Conservation (phyloP, 2,797 vertebrate genomes). For the Dicrostonyx torquatus region DNA sequence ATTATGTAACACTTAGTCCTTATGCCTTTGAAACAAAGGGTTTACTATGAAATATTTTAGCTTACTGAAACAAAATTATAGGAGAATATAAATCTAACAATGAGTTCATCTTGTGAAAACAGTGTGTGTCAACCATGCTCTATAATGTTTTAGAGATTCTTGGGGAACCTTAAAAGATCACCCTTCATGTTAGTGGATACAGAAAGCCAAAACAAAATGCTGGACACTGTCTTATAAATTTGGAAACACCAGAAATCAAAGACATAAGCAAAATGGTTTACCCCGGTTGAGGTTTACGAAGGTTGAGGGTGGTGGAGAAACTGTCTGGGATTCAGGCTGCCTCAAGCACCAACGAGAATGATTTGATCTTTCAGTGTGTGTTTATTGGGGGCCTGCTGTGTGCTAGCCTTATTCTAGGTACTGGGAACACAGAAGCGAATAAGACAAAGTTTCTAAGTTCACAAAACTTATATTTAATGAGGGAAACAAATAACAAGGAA, state of each 20-base stretch:
- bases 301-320: fast-evolving
- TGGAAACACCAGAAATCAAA: neutral
- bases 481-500: neutral
- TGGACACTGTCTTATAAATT: neutral
- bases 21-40: neutral
- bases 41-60: neutral
- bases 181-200: neutral
- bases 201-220: neutral
- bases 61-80: neutral
- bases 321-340: neutral
- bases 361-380: neutral
- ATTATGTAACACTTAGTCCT: too few relatives aligned
- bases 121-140: neutral
- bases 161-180: neutral
- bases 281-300: too few relatives aligned
- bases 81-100: neutral
- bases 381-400: fast-evolving
- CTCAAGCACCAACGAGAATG: neutral
- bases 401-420: neutral
- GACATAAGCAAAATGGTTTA: neutral
- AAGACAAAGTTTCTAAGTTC: neutral
- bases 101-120: neutral
- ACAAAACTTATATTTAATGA: neutral
- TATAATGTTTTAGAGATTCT: neutral
- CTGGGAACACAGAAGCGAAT: neutral